phyloP scores from a whole-genome alignment of 2,888 invertebrate species.

The Amphiduros pacificus region DNA sequence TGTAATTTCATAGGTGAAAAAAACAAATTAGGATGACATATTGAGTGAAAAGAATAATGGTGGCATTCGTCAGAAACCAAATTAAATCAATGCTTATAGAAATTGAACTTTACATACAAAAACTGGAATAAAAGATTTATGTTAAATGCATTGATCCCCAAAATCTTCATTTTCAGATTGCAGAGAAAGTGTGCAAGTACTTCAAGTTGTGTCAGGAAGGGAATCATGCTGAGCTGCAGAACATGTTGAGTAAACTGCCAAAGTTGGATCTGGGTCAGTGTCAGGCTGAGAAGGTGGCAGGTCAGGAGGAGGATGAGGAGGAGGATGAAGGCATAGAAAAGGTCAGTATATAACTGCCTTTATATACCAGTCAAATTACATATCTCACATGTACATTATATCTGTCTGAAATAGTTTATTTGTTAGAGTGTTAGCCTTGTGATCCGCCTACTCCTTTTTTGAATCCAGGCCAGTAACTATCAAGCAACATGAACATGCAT shows the following conservation, averaged over 20 bases:
- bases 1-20: too few relatives aligned
- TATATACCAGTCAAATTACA: neutral
- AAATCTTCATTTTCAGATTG: neutral
- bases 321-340: slow-evolving; percentile 2
- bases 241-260: neutral
- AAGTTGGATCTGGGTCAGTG: neutral
- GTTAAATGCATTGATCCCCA: neutral
- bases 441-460: too few relatives aligned
- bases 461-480: too few relatives aligned
- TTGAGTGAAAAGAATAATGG: neutral
- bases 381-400: too few relatives aligned
- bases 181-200: slow-evolving; percentile 2
- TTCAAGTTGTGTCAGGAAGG: slow-evolving; percentile 2
- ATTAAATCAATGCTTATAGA: neutral
- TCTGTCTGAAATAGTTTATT: neutral
- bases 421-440: too few relatives aligned
- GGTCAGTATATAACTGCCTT: neutral
- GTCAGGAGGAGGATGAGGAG: slow-evolving; percentile 6
- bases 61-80: neutral
- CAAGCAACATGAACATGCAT: too few relatives aligned
- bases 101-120: neutral
- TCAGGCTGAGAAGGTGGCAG: neutral
- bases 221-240: neutral
- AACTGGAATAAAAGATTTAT: neutral
- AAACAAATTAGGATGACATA: too few relatives aligned